Conservation (phyloP, 2,113 vertebrate species). For the Dromaius novaehollandiae region DNA sequence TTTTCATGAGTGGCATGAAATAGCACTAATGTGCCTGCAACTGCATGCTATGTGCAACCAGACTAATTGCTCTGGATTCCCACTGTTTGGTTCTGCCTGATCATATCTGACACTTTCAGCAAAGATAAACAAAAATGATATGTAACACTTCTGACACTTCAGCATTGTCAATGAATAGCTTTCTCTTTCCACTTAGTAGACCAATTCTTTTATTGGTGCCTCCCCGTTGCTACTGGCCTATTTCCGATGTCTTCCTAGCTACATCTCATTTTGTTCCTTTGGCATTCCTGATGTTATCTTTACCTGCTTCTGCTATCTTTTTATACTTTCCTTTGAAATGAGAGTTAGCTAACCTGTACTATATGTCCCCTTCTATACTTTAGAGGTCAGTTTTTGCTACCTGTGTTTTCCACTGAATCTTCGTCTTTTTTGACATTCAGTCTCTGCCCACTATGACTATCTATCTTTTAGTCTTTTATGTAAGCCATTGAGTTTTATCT, state of each 20-base stretch:
- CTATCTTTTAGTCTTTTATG: background rate
- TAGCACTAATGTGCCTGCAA: background rate
- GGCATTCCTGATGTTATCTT: constrained; percentile 33
- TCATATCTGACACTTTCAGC: background rate
- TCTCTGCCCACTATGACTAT: background rate
- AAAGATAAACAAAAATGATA: background rate
- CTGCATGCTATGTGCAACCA: background rate
- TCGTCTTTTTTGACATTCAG: background rate
- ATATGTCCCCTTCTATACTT: background rate
- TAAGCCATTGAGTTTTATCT: background rate
- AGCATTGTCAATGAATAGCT: background rate
- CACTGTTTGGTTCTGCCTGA: background rate
- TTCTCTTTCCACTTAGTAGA: background rate
- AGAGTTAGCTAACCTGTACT: background rate
- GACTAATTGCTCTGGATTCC: background rate
- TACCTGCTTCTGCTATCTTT: background rate
- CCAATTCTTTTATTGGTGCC: background rate
- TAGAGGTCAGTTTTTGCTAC: background rate
- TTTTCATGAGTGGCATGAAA: background rate
- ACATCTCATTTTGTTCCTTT: constrained; percentile 15
- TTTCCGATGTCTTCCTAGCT: background rate
- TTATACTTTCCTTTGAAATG: background rate
- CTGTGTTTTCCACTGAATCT: background rate
- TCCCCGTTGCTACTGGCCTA: rapidly evolving
- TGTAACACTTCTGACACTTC: background rate